Evolutionary conservation across 2,113 vertebrate genomes (phyloP).

Genomic region (Ivindomyrus marchei): DNA sequence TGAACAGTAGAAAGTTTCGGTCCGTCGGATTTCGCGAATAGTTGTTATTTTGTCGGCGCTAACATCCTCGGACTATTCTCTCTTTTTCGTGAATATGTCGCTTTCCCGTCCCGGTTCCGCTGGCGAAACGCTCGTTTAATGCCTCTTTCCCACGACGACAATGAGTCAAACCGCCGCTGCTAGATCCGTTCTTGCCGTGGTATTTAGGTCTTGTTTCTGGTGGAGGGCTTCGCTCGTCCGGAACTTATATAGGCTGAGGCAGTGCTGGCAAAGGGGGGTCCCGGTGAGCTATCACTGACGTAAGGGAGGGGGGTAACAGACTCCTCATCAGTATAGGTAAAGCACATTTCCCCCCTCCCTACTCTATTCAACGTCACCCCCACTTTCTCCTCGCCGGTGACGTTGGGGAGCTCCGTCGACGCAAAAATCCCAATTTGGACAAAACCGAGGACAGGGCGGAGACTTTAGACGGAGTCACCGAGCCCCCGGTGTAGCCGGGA

Average conservation of each 20-base stretch:
- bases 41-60: background rate
- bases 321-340: constrained; percentile 47
- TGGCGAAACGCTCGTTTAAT: constrained; percentile 45
- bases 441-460: constrained; percentile 66
- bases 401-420: constrained; percentile 75
- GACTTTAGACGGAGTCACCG: constrained; percentile 64
- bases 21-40: background rate
- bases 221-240: constrained; percentile 65
- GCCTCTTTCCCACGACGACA: constrained; percentile 44
- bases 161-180: constrained; percentile 50
- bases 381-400: constrained; percentile 64
- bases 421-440: constrained; percentile 78
- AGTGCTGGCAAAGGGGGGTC: constrained; percentile 67
- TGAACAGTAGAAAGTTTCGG: background rate
- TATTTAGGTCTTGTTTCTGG: constrained; percentile 68
- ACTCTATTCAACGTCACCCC: constrained; percentile 58
- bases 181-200: constrained; percentile 57
- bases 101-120: constrained; percentile 51
- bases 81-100: constrained; percentile 4
- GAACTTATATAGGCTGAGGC: constrained; percentile 73
- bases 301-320: constrained; percentile 49
- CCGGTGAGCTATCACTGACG: constrained; percentile 71
- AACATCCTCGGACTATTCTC: background rate
- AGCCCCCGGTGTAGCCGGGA: constrained; percentile 51
- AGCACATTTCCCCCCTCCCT: constrained; percentile 35